These are phyloP conservation scores for Liparis tanakae DNA, from an alignment of 2,797 vertebrate species.

Conservation along the genomic window DNA sequence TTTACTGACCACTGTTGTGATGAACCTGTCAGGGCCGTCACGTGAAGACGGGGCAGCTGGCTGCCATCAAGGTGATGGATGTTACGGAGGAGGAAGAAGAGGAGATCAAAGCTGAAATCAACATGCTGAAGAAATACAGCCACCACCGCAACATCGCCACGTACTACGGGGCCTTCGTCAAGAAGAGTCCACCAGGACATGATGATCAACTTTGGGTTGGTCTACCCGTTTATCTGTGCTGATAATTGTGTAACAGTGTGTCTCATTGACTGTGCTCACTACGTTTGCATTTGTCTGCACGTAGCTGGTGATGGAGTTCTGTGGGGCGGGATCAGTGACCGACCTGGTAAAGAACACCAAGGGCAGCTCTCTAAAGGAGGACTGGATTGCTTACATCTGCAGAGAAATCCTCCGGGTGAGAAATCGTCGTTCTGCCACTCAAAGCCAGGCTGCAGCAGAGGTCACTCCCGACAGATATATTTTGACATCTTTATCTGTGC, in stretches of 20 bases:
- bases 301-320: slow-evolving; percentile 96
- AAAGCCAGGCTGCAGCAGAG: slow-evolving; percentile 9
- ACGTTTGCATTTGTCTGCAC: slow-evolving; percentile 46
- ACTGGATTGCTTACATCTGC: slow-evolving; percentile 96
- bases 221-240: slow-evolving; percentile 1
- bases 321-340: slow-evolving; percentile 92
- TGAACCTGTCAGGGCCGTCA: slow-evolving; percentile 81
- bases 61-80: slow-evolving; percentile 97
- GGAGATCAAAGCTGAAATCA: slow-evolving; percentile 97
- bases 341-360: slow-evolving; percentile 96
- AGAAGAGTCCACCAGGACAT: slow-evolving; percentile 93
- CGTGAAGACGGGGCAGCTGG: slow-evolving; percentile 90
- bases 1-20: slow-evolving; percentile 1
- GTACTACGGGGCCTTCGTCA: slow-evolving; percentile 95
- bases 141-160: slow-evolving; percentile 97
- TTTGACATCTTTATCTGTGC: slow-evolving; percentile 43
- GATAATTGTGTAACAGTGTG: neutral
- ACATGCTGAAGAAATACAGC: slow-evolving; percentile 97
- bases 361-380: slow-evolving; percentile 92
- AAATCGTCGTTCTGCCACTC: neutral
- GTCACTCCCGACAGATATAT: slow-evolving; percentile 2
- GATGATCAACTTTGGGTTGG: slow-evolving; percentile 96
- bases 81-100: slow-evolving; percentile 96
- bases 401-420: slow-evolving; percentile 92
- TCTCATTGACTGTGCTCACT: slow-evolving; percentile 16